A percentile compares a stretch with the other conserved stretches of the same genome.
phyloP scores from a whole-genome alignment of 2,888 invertebrate genomes.

The Nemurella pictetii region DNA sequence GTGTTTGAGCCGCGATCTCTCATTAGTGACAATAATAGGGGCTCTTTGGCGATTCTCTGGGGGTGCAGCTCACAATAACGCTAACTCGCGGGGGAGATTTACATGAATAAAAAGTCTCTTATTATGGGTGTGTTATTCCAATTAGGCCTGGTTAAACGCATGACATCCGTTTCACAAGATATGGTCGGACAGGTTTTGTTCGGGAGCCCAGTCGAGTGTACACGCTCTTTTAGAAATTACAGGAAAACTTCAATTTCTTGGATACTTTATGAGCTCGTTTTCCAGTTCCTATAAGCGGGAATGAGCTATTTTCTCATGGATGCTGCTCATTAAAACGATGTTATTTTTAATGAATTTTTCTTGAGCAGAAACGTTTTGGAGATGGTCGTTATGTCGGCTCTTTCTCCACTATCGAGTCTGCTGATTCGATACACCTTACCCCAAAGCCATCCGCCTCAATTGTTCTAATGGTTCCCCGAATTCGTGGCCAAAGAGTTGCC shows the following conservation, averaged over 20 bases:
- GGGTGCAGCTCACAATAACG: neutral
- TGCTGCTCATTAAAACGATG: neutral
- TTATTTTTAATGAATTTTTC: neutral
- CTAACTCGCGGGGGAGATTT: neutral
- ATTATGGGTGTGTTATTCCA: conserved; percentile 16
- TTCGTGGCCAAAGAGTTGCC: neutral
- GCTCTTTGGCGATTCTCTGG: neutral
- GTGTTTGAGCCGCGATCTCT: neutral
- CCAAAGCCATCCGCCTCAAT: neutral
- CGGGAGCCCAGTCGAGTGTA: neutral
- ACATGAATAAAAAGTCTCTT: neutral
- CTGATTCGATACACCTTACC: neutral
- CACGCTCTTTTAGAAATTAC: neutral
- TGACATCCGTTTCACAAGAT: neutral
- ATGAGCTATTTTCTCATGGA: neutral
- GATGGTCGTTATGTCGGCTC: neutral
- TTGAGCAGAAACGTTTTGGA: neutral
- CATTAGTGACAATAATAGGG: conserved; percentile 3
- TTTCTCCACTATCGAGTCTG: no score
- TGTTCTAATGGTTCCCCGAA: neutral
- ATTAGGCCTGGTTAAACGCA: conserved; percentile 8
- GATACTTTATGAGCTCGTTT: neutral
- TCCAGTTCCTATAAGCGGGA: neutral
- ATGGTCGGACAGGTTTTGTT: neutral
- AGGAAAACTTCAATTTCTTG: neutral